Conservation (phyloP, 2,113 vertebrate genomes). For the Epinephelus lanceolatus region DNA sequence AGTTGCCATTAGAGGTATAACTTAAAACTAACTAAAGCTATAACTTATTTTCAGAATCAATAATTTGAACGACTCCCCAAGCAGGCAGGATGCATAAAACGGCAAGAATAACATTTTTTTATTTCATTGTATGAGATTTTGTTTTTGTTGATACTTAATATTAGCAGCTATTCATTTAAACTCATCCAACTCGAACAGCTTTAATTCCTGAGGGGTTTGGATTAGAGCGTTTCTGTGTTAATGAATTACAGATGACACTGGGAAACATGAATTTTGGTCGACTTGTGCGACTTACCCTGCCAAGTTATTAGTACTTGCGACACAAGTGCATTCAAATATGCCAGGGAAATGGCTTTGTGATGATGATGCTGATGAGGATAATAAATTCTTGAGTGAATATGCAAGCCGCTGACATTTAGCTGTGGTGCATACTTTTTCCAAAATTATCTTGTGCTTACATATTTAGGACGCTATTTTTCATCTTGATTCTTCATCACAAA, state of each 20-base stretch:
- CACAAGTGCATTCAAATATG: conserved; percentile 52
- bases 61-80: not conserved
- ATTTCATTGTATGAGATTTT: not conserved
- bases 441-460: conserved; percentile 39
- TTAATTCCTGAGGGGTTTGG: conserved; percentile 17
- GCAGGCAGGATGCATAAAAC: not conserved
- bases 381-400: conserved; percentile 61
- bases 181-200: conserved; percentile 12
- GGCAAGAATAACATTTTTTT: not conserved
- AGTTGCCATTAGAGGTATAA: not conserved
- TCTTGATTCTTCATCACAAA: conserved; percentile 23
- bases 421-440: conserved; percentile 7
- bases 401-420: conserved; percentile 59
- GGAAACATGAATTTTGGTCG: conserved; percentile 39
- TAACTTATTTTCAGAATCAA: not conserved
- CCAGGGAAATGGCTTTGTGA: conserved; percentile 50
- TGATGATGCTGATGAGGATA: conserved; percentile 61
- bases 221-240: conserved; percentile 15
- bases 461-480: conserved; percentile 30
- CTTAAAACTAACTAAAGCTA: too few species aligned
- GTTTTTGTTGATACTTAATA: conserved; percentile 8
- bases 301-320: conserved; percentile 36
- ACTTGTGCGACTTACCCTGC: conserved; percentile 23
- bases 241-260: conserved; percentile 43
- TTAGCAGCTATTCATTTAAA: conserved; percentile 27